Percentiles rank a stretch among this genome's conserved stretches.
These are phyloP conservation scores for Steinernema hermaphroditum DNA, from an alignment of 2,888 invertebrate species.

Conservation along the genomic window DNA sequence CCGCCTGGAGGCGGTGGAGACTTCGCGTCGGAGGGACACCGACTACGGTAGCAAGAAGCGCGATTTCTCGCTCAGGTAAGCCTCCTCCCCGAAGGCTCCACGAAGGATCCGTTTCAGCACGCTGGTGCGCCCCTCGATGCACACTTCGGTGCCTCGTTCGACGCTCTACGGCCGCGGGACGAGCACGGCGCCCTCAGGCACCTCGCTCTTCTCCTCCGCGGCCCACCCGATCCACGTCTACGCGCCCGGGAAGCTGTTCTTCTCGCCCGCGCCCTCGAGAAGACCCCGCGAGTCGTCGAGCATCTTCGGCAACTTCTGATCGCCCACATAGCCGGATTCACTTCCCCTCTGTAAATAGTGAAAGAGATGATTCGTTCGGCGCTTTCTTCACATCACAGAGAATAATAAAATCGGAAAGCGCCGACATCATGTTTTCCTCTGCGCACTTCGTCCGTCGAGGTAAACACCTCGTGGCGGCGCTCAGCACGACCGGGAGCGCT, in stretches of 20 bases:
- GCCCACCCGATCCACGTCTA: not conserved
- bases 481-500: not conserved
- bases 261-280: conserved; percentile 49
- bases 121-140: not conserved
- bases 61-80: conserved; percentile 23
- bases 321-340: conserved; percentile 29
- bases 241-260: conserved; percentile 33
- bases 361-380: not conserved
- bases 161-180: conserved; percentile 5
- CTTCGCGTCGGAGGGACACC: not conserved
- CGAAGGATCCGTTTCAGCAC: not conserved
- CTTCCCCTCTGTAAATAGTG: not conserved
- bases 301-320: conserved; percentile 50
- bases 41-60: conserved; percentile 34
- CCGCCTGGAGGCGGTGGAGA: conserved; percentile 33
- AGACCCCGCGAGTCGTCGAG: conserved; percentile 46
- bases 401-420: conserved; percentile 28
- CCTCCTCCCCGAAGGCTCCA: not conserved
- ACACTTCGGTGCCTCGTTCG: conserved; percentile 30
- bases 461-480: not conserved
- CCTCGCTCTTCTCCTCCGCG: conserved; percentile 17
- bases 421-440: conserved; percentile 15
- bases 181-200: not conserved
- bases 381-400: conserved; percentile 15
- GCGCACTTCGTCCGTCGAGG: not conserved